These are phyloP conservation scores for Coturnix japonica DNA, from an alignment of 2,113 vertebrate genomes.

Conservation along the genomic window DNA sequence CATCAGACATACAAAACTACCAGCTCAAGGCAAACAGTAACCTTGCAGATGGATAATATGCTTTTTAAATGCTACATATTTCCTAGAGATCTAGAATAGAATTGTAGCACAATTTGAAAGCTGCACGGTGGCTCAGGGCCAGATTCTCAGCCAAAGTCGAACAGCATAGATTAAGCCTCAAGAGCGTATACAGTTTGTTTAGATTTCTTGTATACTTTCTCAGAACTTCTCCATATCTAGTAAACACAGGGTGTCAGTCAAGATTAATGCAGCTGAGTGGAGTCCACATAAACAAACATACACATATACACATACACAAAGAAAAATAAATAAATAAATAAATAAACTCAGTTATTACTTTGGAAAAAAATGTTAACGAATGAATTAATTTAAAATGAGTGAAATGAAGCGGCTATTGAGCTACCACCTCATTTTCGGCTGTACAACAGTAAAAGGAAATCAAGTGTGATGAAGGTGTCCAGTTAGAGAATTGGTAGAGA, in stretches of 20 bases:
- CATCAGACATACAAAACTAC: not conserved
- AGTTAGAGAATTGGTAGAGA: constrained; percentile 23
- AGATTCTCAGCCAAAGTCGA: not conserved
- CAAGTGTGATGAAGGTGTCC: constrained; percentile 38
- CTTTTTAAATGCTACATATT: not conserved
- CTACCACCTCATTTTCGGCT: not conserved
- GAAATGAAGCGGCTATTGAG: not conserved
- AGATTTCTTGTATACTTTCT: not conserved
- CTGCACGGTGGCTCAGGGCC: not conserved
- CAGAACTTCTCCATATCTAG: not conserved
- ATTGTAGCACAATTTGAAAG: not conserved
- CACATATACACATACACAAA: not conserved
- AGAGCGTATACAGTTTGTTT: not conserved
- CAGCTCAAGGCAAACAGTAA: not conserved
- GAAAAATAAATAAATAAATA: not conserved
- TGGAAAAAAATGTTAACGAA: not conserved
- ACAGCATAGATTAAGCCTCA: not conserved
- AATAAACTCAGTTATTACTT: not conserved
- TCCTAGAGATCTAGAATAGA: not conserved
- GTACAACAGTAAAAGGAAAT: constrained; percentile 48
- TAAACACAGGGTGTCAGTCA: not conserved
- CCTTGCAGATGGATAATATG: not conserved
- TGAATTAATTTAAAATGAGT: constrained; percentile 1
- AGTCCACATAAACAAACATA: not conserved
- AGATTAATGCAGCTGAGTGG: not conserved